Evolutionary conservation across 2,888 invertebrate genomes (phyloP), one percentile per base, ranked within the genome.

Genomic region (Mythimna pallens): DNA sequence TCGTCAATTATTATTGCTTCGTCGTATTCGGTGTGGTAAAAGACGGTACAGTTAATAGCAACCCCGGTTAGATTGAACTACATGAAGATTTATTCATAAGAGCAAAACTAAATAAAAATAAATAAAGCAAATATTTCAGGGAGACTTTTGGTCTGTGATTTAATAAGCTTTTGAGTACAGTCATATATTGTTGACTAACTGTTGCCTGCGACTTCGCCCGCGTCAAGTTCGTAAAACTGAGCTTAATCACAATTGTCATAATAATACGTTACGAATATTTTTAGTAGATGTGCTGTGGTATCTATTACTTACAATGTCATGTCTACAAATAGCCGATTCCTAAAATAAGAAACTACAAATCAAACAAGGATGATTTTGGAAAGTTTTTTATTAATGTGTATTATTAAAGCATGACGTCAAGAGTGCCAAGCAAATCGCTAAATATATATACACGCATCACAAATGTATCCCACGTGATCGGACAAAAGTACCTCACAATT

Each of bases 341-440:
- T 25, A 22, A 74, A 70, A 66, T 30, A 61, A 74, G 10, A 17
- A 68, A 25, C 30, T 30, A 22, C 8, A 57, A 54, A 70, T 61
- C n/a, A 36, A 58, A 64, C 22, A 63, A 40, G 59, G 68, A 65
- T 68, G 55, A 43, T 58, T 64, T 43, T 61, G 57, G 70, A 66
- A 70, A 50, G 62, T 59, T 61, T 64, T 40, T 34, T 59, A 66
- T 58, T 69, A 50, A 81, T 20, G 61, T 65, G 34, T 79, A 73
- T 80, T 57, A 73, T 20, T 78, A 79, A 55, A 61, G 17, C 43
- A 25, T 76, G 61, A 76, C 80, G 65, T 76, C 73, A 62, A 61
- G 36, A 40, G 50, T 43, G 12, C 12, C 50, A 61, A 43, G 34
- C n/a, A 76, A 62, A n/a, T 52, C 36, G 30, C 14, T 36, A 65